Percentiles rank a stretch among this genome's conserved stretches.
Evolutionary conservation across 2,797 vertebrate genomes (phyloP).

Genomic region (Lagocephalus sceleratus): DNA sequence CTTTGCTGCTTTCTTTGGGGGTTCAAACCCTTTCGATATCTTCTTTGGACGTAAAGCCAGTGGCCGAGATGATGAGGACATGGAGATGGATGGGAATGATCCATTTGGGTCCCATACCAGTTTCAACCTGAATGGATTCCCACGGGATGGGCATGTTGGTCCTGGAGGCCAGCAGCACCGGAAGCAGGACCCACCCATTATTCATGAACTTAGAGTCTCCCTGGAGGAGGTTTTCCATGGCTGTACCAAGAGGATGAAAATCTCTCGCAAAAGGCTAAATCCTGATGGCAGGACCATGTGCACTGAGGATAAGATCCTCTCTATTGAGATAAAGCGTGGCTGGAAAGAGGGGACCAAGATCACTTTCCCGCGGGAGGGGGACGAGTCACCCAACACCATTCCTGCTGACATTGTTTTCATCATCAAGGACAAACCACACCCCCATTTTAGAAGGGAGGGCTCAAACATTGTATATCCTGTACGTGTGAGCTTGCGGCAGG

Average conservation of each 20-base stretch:
- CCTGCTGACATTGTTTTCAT: constrained; percentile 97
- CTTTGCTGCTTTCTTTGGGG: constrained; percentile 96
- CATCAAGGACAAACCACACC: constrained; percentile 97
- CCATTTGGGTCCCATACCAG: constrained; percentile 89
- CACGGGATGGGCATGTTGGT: constrained; percentile 88
- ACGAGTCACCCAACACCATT: constrained; percentile 90
- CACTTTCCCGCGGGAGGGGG: constrained; percentile 95
- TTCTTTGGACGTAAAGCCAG: constrained; percentile 94
- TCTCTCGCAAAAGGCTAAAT: constrained; percentile 93
- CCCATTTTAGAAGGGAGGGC: constrained; percentile 93
- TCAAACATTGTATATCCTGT: constrained; percentile 95
- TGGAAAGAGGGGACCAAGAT: constrained; percentile 99
- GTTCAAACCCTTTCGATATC: constrained; percentile 96
- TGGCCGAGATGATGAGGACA: constrained; percentile 90
- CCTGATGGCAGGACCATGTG: constrained; percentile 91
- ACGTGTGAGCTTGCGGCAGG: constrained; percentile 92
- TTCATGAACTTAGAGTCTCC: constrained; percentile 93
- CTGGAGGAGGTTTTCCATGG: constrained; percentile 96
- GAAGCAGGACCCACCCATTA: constrained; percentile 94
- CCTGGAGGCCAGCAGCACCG: constrained; percentile 82
- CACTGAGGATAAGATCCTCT: constrained; percentile 95
- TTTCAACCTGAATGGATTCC: constrained; percentile 94
- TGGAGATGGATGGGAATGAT: constrained; percentile 94
- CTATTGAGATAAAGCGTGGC: constrained; percentile 95
- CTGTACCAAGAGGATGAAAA: constrained; percentile 97